Evolutionary conservation across 1,140 invertebrate genomes (phyloP).

Genomic region (Asbolus verrucosus): DNA sequence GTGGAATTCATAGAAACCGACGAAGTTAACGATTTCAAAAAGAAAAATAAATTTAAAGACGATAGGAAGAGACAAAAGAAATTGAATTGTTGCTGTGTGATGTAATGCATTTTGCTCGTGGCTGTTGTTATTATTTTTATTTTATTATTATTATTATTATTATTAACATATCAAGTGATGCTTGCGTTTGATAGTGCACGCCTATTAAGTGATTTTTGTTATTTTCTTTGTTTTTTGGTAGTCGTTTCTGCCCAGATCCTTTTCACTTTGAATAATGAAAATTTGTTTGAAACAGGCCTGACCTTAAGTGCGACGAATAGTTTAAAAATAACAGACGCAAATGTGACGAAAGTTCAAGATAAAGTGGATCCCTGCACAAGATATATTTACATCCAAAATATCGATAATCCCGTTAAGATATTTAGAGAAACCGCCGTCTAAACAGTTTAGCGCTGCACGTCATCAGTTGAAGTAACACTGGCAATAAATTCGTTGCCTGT

Average conservation of each 20-base stretch:
- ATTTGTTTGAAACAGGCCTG: conserved; percentile 47
- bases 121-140: conserved; percentile 17
- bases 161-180: too few species aligned
- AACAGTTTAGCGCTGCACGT: conserved; percentile 25
- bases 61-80: not conserved
- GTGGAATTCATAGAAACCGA: too few species aligned
- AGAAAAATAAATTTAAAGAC: conserved; percentile 10
- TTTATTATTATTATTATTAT: too few species aligned
- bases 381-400: conserved; percentile 60
- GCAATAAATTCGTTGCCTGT: not conserved
- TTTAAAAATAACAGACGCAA: conserved; percentile 41
- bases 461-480: not conserved
- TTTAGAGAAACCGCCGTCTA: conserved; percentile 60
- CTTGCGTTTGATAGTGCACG: conserved; percentile 43
- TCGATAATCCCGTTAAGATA: conserved; percentile 58
- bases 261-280: conserved; percentile 20
- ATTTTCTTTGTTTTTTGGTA: conserved; percentile 3
- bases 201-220: too few species aligned
- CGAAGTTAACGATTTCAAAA: not conserved
- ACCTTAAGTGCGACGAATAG: conserved; percentile 48
- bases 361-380: conserved; percentile 48
- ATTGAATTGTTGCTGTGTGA: conserved; percentile 37
- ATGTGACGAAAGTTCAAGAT: conserved; percentile 48
- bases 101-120: conserved; percentile 14
- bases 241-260: conserved; percentile 29